A percentile compares a stretch with the other conserved stretches of the same genome.
Conservation (phyloP, 1,140 invertebrate genomes). For the Scaptodrosophila lebanonensis region DNA sequence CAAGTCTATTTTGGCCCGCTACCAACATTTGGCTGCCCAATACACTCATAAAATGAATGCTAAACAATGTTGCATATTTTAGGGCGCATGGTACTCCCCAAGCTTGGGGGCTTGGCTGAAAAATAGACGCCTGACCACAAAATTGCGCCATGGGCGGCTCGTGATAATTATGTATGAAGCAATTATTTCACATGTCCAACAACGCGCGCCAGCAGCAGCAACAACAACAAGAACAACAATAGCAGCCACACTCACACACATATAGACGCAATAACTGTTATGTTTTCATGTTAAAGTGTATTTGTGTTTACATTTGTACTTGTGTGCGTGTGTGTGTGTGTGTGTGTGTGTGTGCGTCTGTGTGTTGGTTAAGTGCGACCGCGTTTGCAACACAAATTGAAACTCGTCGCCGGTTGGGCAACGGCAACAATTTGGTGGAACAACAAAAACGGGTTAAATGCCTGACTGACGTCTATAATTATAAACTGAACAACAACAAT, state of each 20-base stretch:
- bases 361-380: conserved; percentile 38
- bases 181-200: conserved; percentile 65
- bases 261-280: conserved; percentile 36
- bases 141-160: conserved; percentile 33
- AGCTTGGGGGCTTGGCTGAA: too few species aligned
- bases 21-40: conserved; percentile 1
- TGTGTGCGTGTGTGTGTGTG: conserved; percentile 10
- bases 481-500: conserved; percentile 51
- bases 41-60: conserved; percentile 30
- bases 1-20: not conserved
- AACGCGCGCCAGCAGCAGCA: conserved; percentile 44
- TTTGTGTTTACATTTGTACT: conserved; percentile 29
- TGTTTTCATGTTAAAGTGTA: conserved; percentile 42
- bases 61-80: conserved; percentile 43
- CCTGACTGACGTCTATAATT: conserved; percentile 73
- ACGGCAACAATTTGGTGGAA: conserved; percentile 45
- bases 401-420: conserved; percentile 46
- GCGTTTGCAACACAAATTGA: conserved; percentile 49
- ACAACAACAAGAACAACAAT: conserved; percentile 21
- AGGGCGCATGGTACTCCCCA: too few species aligned
- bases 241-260: conserved; percentile 21
- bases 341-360: conserved; percentile 2
- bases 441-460: conserved; percentile 57
- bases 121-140: conserved; percentile 54
- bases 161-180: conserved; percentile 71